phyloP scores from a whole-genome alignment of 2,797 vertebrate species.

The Sibirionetta formosa region DNA sequence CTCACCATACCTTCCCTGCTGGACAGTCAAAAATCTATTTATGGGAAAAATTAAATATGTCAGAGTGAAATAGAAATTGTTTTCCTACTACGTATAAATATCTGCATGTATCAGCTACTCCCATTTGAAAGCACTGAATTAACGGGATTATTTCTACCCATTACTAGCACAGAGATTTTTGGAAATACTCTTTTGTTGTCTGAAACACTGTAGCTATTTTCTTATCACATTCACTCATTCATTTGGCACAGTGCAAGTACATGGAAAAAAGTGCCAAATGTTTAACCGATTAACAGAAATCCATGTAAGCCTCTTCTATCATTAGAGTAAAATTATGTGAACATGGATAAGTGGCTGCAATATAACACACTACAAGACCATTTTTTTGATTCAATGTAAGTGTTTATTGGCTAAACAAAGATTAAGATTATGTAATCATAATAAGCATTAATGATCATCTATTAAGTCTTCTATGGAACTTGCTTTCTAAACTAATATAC shows the following conservation, averaged over 20 bases:
- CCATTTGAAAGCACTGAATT: not conserved
- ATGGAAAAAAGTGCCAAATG: not conserved
- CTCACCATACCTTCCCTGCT: not conserved
- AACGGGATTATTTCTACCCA: conserved; percentile 6
- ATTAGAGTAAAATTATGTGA: conserved; percentile 24
- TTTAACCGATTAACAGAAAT: not conserved
- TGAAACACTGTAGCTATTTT: conserved; percentile 16
- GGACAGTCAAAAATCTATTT: not conserved
- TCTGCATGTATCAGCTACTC: not conserved
- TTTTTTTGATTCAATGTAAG: not conserved
- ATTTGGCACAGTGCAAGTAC: not conserved
- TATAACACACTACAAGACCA: not conserved
- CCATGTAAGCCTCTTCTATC: not conserved
- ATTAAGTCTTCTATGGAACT: conserved; percentile 14
- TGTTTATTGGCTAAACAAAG: conserved; percentile 49
- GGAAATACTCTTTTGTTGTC: conserved; percentile 13
- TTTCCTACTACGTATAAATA: not conserved
- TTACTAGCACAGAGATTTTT: not conserved
- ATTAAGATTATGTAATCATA: conserved; percentile 17
- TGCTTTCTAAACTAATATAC: conserved; percentile 49
- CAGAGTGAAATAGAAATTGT: not conserved
- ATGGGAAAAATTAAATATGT: not conserved
- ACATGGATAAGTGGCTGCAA: conserved; percentile 9
- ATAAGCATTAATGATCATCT: conserved; percentile 48
- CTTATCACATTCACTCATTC: not conserved